Base-by-base conservation (phyloP, 2,113 vertebrate species). In the Brachyhypopomus occidentalis region DNA sequence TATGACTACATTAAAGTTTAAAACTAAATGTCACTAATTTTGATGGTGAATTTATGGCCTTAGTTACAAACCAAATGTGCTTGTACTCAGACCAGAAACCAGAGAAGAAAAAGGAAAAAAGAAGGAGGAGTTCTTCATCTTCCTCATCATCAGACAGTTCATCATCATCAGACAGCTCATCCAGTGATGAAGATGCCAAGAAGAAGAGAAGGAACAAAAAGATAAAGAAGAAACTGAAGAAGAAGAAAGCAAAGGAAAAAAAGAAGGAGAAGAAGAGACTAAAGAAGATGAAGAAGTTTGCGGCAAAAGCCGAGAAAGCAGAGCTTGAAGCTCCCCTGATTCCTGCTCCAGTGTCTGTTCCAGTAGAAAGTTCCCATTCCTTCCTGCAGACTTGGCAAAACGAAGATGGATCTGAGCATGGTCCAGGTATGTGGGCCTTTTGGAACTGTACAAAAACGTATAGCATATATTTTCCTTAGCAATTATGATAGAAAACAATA, bases 311-410 rank as follows among this genome's bases (percentile, higher is more conserved):
- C 0, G 93, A 92, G 69, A 0, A 93, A 78, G 86, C 55, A 62
- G 63, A 19, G 0, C 69, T 12, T 64, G 62, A n/a, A 48, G 38
- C 59, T 30, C 52, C 78, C 4, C 48, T 38, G 8, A 72, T 59
- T 48, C 16, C 66, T 16, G 17, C 58, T 69, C 8, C 83, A 0
- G 2, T 64, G 25, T 77, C 77, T 2, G 66, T 78, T 1, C 81
- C 52, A 0, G 79, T 86, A 2, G 90, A 88, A 48, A 87, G 72
- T 1, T 36, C 86, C 6, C 72, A 93, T 0, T 92, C 95, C 1
- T 95, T 86, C 0, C 89, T 97, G 88, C 95, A 96, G 82, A 94
- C 94, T 88, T 97, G 96, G 96, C 95, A 96, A 89, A 92, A 89
- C 75, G 93, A 96, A 0, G 88, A 95, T 0, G 83, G 84, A 0